Evolutionary conservation across 2,113 vertebrate species (phyloP).

Genomic region (Scomber scombrus): DNA sequence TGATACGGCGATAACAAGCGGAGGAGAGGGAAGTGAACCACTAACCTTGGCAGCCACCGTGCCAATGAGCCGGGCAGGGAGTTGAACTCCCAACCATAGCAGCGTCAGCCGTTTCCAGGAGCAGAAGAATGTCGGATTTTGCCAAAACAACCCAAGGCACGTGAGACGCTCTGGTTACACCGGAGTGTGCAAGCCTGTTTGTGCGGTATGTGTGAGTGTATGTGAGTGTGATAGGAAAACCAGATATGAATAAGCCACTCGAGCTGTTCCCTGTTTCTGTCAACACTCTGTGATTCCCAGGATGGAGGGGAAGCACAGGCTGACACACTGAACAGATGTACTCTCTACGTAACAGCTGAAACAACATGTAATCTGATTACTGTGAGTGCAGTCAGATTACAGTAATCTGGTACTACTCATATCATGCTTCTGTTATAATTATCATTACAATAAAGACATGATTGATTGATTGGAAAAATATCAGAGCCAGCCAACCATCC

Average conservation of each 20-base stretch:
- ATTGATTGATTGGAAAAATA: too few species aligned
- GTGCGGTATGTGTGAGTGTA: background rate
- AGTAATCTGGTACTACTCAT: background rate
- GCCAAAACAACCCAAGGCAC: conserved; percentile 43
- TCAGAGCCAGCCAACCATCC: too few species aligned
- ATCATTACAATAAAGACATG: too few species aligned
- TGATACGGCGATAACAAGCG: background rate
- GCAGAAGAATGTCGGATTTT: background rate
- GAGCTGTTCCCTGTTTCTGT: conserved; percentile 35
- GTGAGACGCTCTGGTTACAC: conserved; percentile 10
- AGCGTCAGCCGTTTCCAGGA: background rate
- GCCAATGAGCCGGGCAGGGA: background rate
- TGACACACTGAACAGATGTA: conserved; percentile 26
- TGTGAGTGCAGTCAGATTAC: conserved; percentile 5
- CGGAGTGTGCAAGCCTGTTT: conserved; percentile 7
- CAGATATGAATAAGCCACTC: conserved; percentile 36
- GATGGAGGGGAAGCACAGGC: background rate
- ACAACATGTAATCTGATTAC: conserved; percentile 41
- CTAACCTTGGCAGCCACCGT: background rate
- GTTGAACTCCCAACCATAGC: background rate
- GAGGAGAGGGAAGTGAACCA: background rate
- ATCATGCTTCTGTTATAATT: background rate
- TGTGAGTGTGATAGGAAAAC: conserved; percentile 3
- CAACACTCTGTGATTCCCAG: conserved; percentile 23
- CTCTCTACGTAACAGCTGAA: background rate